Base-by-base conservation (phyloP, 1,140 invertebrate species). In the Odontomachus brunneus region DNA sequence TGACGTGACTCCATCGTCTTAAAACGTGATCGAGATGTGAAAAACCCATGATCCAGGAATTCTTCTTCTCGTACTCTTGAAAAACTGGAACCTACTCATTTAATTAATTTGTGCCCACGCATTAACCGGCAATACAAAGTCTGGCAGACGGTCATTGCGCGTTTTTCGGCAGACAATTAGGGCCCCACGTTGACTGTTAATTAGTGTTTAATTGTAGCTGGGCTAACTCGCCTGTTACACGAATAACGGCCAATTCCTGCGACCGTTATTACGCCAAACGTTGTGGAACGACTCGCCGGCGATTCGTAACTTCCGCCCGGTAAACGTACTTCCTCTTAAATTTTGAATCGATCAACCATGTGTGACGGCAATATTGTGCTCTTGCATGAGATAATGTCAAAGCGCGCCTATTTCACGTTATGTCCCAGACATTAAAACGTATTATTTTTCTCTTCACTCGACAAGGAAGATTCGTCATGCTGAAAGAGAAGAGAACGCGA, bases 221-320 rank as follows among this genome's bases (percentile, higher is more conserved):
- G 57, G 59, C 69, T 78, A 65, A 78, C 3, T 29, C 55, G 53
- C 29, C 63, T 73, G 78, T 88, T 88, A 85, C 55, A 12, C 60
- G 62, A 48, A 60, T 83, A 88, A 88, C 80, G 83, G 65, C 49
- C 26, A 24, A 55, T 26, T 67, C n/a, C 24, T 7, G 49, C 14
- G 72, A 53, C 44, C 51, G 38, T 80, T 88, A 80, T 38, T 44
- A 53, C 48, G 66, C 24, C 59, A 66, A 84, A 84, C 59, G 69
- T 76, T 38, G 38, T 60, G 83, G 86, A 88, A 88, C 85, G 29
- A 57, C 62, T 84, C 22, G 38, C 60, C 59, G 71, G 76, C 62
- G 75, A 82, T 87, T 87, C 65, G 66, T 65, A 84, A 76, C 73
- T 87, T 87, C 75, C 82, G 85, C 22, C 65, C 55, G 3, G 69